These are phyloP conservation scores for Eilema griseolum DNA, from an alignment of 2,888 invertebrate genomes.

Conservation along the genomic window DNA sequence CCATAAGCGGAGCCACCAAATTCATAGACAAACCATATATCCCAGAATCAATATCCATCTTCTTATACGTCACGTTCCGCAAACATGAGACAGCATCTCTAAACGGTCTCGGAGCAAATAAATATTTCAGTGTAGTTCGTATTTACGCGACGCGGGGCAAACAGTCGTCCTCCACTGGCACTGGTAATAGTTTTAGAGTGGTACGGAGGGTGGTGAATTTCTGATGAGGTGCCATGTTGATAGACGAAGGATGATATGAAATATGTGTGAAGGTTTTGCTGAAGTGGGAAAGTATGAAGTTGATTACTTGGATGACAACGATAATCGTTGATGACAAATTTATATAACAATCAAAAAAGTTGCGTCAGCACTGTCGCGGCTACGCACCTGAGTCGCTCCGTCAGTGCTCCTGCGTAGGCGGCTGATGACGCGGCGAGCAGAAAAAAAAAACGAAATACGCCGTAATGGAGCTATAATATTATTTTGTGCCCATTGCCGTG, in stretches of 20 bases:
- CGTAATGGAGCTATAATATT: no score
- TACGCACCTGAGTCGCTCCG: no score
- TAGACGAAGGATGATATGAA: constrained; percentile 17
- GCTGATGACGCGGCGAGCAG: no score
- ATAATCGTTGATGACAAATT: neutral
- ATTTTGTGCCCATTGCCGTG: no score
- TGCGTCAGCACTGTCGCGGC: no score
- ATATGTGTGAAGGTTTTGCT: constrained; percentile 10
- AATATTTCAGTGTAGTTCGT: constrained; percentile 62
- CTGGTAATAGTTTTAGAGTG: constrained; percentile 48
- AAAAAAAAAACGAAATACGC: no score
- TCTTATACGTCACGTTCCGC: constrained; percentile 61
- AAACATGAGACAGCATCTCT: constrained; percentile 57
- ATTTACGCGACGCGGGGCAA: constrained; percentile 57
- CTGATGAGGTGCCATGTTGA: constrained; percentile 29
- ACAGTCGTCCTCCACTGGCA: constrained; percentile 32
- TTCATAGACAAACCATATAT: constrained; percentile 52
- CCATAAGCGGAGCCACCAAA: constrained; percentile 42
- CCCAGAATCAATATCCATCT: constrained; percentile 54
- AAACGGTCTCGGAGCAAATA: constrained; percentile 58
- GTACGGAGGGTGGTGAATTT: constrained; percentile 29
- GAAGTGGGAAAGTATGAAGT: neutral
- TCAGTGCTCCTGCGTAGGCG: no score
- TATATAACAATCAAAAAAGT: neutral
- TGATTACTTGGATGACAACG: neutral